Conservation (phyloP, 2,113 vertebrate genomes). For the Muntiacus reevesi region DNA sequence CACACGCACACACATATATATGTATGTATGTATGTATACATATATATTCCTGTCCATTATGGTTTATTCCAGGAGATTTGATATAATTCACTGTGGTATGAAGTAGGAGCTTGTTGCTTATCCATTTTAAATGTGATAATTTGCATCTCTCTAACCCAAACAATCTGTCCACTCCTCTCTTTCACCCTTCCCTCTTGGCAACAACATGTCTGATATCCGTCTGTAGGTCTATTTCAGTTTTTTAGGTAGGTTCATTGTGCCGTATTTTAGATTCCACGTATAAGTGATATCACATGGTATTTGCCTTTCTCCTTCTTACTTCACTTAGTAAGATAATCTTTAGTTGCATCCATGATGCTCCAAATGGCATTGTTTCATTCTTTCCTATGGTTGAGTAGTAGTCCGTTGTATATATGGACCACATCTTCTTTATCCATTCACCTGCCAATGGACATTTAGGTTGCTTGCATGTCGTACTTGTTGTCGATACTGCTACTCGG, state of each 20-base stretch:
- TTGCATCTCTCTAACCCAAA: neutral
- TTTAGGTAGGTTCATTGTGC: neutral
- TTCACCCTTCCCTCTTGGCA: neutral
- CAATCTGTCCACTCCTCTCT: neutral
- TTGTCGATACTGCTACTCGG: neutral
- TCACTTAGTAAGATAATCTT: neutral
- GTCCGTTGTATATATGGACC: neutral
- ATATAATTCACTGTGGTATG: neutral
- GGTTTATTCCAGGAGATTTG: neutral
- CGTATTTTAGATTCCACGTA: neutral
- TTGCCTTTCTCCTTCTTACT: neutral
- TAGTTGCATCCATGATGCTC: neutral
- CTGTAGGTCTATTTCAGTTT: neutral
- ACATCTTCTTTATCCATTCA: neutral
- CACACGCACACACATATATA: neutral
- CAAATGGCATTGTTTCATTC: neutral
- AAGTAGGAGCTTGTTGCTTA: neutral
- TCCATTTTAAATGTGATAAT: neutral
- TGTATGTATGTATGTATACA: neutral
- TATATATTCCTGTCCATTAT: neutral
- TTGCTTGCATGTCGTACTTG: neutral
- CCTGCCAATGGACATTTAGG: neutral
- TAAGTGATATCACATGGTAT: neutral
- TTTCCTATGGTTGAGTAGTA: neutral
- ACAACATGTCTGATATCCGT: neutral